phyloP scores from a whole-genome alignment of 2,113 vertebrate species.

The Halichoerus grypus region DNA sequence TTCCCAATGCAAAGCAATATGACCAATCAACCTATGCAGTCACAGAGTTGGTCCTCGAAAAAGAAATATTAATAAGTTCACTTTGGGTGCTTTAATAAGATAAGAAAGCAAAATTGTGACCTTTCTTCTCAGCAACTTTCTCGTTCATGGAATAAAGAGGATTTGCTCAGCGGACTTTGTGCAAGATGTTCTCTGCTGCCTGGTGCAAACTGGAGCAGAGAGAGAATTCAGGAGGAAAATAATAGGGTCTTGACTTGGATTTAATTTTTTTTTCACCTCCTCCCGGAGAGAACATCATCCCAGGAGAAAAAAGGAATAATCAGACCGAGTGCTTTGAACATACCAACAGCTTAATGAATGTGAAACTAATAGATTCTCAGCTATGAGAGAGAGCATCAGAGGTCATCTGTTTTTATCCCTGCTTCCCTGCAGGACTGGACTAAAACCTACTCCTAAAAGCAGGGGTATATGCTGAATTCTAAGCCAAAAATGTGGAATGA shows the following conservation, averaged over 20 bases:
- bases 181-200: not conserved
- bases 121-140: not conserved
- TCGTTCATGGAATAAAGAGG: not conserved
- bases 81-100: not conserved
- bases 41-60: not conserved
- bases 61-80: constrained; percentile 67
- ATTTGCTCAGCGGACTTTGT: not conserved
- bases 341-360: constrained; percentile 4
- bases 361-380: constrained; percentile 21
- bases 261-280: not conserved
- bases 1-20: not conserved
- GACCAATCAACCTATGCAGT: not conserved
- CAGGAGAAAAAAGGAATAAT: constrained; percentile 19
- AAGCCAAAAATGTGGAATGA: not conserved
- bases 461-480: not conserved
- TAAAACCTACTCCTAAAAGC: not conserved
- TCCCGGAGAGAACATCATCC: not conserved
- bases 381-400: not conserved
- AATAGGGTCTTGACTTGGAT: not conserved
- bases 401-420: not conserved
- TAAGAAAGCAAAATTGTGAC: not conserved
- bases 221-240: constrained; percentile 13
- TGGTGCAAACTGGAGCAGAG: not conserved
- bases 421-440: not conserved
- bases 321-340: constrained; percentile 45